Evolutionary conservation across 2,797 vertebrate genomes (phyloP), one percentile per base, ranked within the genome.

Genomic region (Esox masquinongy): DNA sequence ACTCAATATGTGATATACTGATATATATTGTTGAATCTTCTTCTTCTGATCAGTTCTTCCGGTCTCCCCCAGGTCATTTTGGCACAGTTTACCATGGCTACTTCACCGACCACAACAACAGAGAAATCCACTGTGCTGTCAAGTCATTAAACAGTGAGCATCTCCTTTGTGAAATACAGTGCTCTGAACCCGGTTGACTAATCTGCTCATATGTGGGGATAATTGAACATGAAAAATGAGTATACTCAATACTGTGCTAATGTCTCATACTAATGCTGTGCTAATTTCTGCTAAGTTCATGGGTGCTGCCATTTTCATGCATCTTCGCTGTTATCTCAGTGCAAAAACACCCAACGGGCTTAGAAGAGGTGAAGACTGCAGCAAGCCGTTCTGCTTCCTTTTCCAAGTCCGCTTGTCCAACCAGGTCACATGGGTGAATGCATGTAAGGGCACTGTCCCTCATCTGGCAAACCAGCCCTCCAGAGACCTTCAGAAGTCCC

Each of bases 51-150:
- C 11, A 61, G 22, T 22, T 15, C 49, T 34, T 59, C 67, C 73
- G 34, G 1, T 29, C 69, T 73, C 8, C 66, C 77, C 73, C 83
- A 99, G 98, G 98, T 59, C 97, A 99, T 81, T 99, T 99, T 77
- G 98, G 98, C 70, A 96, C 96, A 0, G 98, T 99, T 83, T 99
- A 97, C 90, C 98, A 99, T 0, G 97, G 98, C 72, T 96, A 95
- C 83, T 95, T 97, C 75, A 93, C 29, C 0, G 96, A 97, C 43
- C 88, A 93, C 0, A 90, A 90, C 74, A 91, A 94, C 82, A 94
- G 93, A 77, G 93, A 94, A 61, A 90, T 95, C 68, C 97, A 97
- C 91, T 99, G 98, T 11, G 98, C 98, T 0, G 88, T 99, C 80
- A 99, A 99, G 86, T 99, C 97, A 7, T 89, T 99, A 84, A 97